Percentiles rank a stretch among this genome's conserved stretches.
These are phyloP conservation scores for Melanostoma scalare DNA, from an alignment of 2,888 invertebrate genomes.

Conservation along the genomic window DNA sequence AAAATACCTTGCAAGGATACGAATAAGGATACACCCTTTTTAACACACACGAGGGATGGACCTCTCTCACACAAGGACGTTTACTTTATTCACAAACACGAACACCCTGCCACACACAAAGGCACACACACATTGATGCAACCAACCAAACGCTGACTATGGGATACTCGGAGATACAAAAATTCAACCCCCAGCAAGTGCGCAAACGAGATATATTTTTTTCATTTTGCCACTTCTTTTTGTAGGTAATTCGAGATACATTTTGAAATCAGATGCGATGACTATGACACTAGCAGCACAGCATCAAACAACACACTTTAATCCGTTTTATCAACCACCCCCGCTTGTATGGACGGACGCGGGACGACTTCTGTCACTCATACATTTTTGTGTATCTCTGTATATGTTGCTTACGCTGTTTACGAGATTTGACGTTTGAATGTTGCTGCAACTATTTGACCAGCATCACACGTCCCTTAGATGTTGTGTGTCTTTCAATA, in stretches of 20 bases:
- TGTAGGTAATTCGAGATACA: conserved; percentile 47
- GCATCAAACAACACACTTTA: conserved; percentile 33
- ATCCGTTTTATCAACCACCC: conserved; percentile 34
- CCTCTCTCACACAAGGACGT: conserved; percentile 1
- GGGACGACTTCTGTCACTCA: neutral
- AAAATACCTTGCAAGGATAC: conserved; percentile 42
- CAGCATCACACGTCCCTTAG: conserved; percentile 18
- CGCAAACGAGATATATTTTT: conserved; percentile 47
- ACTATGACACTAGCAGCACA: conserved; percentile 3
- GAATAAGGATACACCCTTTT: conserved; percentile 61
- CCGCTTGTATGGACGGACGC: conserved; percentile 12
- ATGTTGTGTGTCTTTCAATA: conserved; percentile 7
- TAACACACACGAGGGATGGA: conserved; percentile 40
- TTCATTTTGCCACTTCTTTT: neutral
- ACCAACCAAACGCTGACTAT: conserved; percentile 61
- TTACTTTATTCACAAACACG: too few relatives aligned
- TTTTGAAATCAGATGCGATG: conserved; percentile 49
- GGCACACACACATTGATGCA: conserved; percentile 36
- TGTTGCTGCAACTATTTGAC: conserved; percentile 64
- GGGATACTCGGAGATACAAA: conserved; percentile 33
- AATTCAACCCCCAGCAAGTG: conserved; percentile 66
- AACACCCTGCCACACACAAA: neutral
- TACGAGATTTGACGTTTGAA: conserved; percentile 42
- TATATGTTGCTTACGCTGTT: too few relatives aligned
- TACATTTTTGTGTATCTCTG: too few relatives aligned